phyloP scores from a whole-genome alignment of 2,888 invertebrate species.

The Dynastes hyllus region DNA sequence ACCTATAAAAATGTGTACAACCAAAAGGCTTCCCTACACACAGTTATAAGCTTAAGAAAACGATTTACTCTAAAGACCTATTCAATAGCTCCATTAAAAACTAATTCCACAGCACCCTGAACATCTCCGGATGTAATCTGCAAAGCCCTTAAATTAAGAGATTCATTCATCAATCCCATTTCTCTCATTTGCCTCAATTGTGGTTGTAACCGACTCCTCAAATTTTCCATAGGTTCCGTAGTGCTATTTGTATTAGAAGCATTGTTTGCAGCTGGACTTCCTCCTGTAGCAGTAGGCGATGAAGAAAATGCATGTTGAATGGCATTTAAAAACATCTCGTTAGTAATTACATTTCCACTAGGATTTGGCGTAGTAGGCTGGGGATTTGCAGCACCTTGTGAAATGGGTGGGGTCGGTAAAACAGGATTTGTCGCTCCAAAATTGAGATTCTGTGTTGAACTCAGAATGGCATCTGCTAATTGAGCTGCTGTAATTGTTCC shows the following conservation, averaged over 20 bases:
- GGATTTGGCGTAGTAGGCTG: slow-evolving; percentile 56
- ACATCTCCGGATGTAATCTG: slow-evolving; percentile 88
- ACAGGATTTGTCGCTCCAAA: slow-evolving; percentile 28
- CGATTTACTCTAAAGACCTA: slow-evolving; percentile 53
- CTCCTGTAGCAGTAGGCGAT: slow-evolving; percentile 58
- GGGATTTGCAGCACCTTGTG: slow-evolving; percentile 7
- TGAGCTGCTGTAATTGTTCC: slow-evolving; percentile 82
- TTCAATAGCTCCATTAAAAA: slow-evolving; percentile 79
- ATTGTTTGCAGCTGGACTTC: slow-evolving; percentile 26
- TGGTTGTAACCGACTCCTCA: slow-evolving; percentile 70
- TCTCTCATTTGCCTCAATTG: slow-evolving; percentile 90
- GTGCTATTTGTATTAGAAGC: slow-evolving; percentile 45
- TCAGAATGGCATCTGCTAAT: slow-evolving; percentile 82
- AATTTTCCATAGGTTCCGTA: slow-evolving; percentile 61
- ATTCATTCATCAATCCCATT: slow-evolving; percentile 91
- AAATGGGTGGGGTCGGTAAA: not conserved
- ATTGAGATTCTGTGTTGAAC: slow-evolving; percentile 66
- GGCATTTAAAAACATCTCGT: slow-evolving; percentile 87
- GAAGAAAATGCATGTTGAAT: slow-evolving; percentile 79
- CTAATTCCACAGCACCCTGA: slow-evolving; percentile 91
- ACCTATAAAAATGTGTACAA: no score
- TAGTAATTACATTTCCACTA: slow-evolving; percentile 75
- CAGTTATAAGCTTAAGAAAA: slow-evolving; percentile 5
- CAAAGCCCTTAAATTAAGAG: slow-evolving; percentile 88
- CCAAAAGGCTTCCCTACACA: not conserved